phyloP scores from a whole-genome alignment of 2,113 vertebrate genomes.

The Platysternon megacephalum region DNA sequence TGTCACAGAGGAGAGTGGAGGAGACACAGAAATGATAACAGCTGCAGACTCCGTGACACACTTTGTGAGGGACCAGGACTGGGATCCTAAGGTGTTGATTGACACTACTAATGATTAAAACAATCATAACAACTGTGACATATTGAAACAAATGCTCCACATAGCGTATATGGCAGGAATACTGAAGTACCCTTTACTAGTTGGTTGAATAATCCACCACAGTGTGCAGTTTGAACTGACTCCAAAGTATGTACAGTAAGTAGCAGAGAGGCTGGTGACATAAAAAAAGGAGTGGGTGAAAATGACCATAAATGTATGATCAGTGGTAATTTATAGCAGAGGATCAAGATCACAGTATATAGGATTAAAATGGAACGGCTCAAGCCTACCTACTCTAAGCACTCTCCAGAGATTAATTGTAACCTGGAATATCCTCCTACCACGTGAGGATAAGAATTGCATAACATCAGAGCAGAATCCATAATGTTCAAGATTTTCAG shows the following conservation, averaged over 20 bases:
- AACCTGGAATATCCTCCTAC: not conserved
- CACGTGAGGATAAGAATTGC: not conserved
- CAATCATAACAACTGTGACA: too few species aligned
- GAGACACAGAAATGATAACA: not conserved
- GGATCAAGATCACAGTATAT: not conserved
- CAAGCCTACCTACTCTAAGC: not conserved
- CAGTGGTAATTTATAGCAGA: not conserved
- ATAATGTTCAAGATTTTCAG: fast-evolving
- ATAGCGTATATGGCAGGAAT: not conserved
- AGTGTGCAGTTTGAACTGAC: not conserved
- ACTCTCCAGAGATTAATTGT: not conserved
- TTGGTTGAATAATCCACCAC: not conserved
- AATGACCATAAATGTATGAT: not conserved
- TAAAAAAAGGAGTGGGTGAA: not conserved
- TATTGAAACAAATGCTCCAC: not conserved
- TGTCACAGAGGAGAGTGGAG: not conserved
- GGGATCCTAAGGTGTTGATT: not conserved
- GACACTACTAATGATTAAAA: not conserved
- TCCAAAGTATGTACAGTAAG: not conserved
- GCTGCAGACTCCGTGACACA: not conserved
- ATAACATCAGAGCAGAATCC: not conserved
- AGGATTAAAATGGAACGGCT: not conserved
- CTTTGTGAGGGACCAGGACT: not conserved
- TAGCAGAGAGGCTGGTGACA: not conserved
- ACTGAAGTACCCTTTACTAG: not conserved